Evolutionary conservation across 2,888 invertebrate genomes (phyloP).

Genomic region (Machimus atricapillus): DNA sequence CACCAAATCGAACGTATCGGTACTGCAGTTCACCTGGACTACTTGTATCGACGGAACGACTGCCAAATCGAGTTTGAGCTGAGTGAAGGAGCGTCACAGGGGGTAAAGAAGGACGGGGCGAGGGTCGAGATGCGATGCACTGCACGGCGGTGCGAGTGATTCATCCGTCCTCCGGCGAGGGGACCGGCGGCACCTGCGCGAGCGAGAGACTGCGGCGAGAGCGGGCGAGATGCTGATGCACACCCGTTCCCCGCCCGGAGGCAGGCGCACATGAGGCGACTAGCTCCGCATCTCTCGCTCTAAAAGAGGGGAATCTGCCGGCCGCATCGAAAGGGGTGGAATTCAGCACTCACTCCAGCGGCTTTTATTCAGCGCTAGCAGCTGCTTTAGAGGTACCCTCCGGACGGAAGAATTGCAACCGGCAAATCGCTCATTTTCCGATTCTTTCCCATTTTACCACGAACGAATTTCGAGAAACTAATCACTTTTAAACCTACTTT

Average conservation of each 20-base stretch:
- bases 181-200: not conserved
- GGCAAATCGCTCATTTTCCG: not conserved
- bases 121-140: not conserved
- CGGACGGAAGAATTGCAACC: not conserved
- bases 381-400: not conserved
- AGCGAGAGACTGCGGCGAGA: not conserved
- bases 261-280: not conserved
- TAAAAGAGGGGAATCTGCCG: not conserved
- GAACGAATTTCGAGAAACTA: rapidly evolving
- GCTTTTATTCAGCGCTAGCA: not conserved
- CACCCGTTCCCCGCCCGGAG: not conserved
- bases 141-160: not conserved
- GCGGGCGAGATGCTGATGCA: not conserved
- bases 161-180: not conserved
- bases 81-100: not conserved
- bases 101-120: not conserved
- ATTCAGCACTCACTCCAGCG: not conserved
- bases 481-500: not conserved
- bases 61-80: conserved; percentile 25
- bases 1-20: not conserved
- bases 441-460: not conserved
- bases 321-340: not conserved
- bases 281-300: not conserved
- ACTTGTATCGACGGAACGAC: conserved; percentile 29
- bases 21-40: conserved; percentile 7